Evolutionary conservation across 2,113 vertebrate species (phyloP), one percentile per base, ranked within the genome.

Genomic region (Myxocyprinus asiaticus): DNA sequence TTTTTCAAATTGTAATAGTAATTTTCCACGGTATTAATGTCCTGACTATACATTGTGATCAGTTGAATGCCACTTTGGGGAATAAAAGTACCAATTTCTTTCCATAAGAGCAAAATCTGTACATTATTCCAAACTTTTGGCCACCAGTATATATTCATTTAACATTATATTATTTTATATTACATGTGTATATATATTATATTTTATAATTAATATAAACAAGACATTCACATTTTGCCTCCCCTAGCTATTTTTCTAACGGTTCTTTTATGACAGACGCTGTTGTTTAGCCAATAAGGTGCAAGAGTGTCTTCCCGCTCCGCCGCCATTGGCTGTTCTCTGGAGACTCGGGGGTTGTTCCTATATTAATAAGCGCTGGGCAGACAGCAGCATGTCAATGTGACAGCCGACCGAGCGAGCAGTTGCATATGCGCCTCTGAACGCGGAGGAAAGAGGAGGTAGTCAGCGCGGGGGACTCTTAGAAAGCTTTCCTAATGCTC

Each of bases 341-440:
- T 22, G 88, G 93, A 93, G 93, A 94, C 91, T 86, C 90, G 86
- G 88, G 62, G 91, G 87, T 90, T 90, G 91, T 86, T 90, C 90
- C 83, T 91, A 94, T 94, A 90, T 93, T 92, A 96, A 95, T 92
- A 94, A 94, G 89, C 91, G 92, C 93, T 67, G 94, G 91, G 87
- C 93, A 89, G 94, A 94, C 94, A 94, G 94, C 94, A 83, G 93
- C 93, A 80, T 92, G 94, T 90, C 95, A 91, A 86, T 90, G 93
- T 92, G 96, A 94, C 94, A 93, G 89, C 82, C 84, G 90, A 91
- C 91, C 85, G 88, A 93, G 89, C 83, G 91, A 89, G 89, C 90
- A 62, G 33, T 48, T 76, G 62, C 88, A 89, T 90, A 89, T 86
- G 95, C 94, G 87, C 92, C 91, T 81, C 90, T 88, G 93, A 90